phyloP scores from a whole-genome alignment of 1,140 invertebrate genomes.

The Lepidotrigona ventralis region DNA sequence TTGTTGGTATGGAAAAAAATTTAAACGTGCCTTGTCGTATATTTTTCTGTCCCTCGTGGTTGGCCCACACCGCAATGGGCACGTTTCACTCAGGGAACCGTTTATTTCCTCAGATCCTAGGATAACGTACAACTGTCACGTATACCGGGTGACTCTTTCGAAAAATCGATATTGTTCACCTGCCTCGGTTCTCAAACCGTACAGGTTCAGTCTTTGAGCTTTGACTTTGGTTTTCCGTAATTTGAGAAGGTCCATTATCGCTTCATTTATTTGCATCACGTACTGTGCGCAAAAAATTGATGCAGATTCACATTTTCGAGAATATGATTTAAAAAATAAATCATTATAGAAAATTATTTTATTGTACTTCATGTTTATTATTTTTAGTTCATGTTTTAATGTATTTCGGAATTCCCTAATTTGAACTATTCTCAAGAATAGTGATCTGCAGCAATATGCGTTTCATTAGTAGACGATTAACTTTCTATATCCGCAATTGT shows the following conservation, averaged over 20 bases:
- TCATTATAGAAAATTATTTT: no score
- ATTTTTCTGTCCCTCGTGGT: slow-evolving; percentile 46
- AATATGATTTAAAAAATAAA: no score
- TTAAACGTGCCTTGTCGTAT: slow-evolving; percentile 35
- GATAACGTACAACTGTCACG: slow-evolving; percentile 42
- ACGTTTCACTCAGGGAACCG: slow-evolving; percentile 66
- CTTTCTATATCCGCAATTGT: neutral
- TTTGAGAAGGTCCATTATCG: neutral
- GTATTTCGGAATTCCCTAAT: neutral
- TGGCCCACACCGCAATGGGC: slow-evolving; percentile 42
- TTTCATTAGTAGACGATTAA: neutral
- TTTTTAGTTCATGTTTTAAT: no score
- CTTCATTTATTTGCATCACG: no score
- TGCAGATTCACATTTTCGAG: no score
- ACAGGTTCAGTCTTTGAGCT: no score
- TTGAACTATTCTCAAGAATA: neutral
- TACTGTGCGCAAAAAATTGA: no score
- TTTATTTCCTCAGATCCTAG: slow-evolving; percentile 61
- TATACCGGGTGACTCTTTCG: slow-evolving; percentile 52
- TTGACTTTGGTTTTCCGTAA: neutral
- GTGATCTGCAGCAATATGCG: no score
- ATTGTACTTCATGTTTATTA: no score
- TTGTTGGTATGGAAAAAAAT: slow-evolving; percentile 34
- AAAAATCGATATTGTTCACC: slow-evolving; percentile 34
- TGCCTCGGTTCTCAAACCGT: no score